Evolutionary conservation across 2,113 vertebrate species (phyloP), one percentile per base, ranked within the genome.

Genomic region (Nibea albiflora): DNA sequence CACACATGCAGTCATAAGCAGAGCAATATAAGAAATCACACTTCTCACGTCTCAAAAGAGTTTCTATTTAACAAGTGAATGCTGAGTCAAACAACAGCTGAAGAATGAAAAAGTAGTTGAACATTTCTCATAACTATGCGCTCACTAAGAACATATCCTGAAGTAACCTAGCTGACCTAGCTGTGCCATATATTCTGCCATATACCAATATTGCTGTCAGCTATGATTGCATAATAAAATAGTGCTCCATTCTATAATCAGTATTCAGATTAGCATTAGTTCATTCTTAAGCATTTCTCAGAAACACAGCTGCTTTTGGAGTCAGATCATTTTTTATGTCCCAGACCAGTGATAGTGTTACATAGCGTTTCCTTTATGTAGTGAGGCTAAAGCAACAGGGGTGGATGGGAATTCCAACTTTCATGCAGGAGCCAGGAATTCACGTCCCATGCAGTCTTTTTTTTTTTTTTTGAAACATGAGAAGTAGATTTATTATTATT

Each of bases 1-100:
- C 96, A 96, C 97, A 97, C 96, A 95, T 96, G 94, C 91, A 92
- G 93, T 93, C 90, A 80, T 35, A 65, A 81, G 76, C 50, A 63
- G 61, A 79, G 85, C 15, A 77, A 93, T 88, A 92, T 91, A 94
- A 95, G 94, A 94, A 87, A 69, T 71, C 20, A 73, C 24, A 87
- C 50, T 69, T 78, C 79, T 26, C 24, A 26, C 24, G 20, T 85
- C 56, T 78, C 53, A 42, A 70, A 77, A 22, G 22, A 17, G 11
- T 42, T 53, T 63, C 24, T 49, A 60, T 73, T 58, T 12, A 66
- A 50, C 54, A 49, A 70, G 20, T 7, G 4, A 73, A 73, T 11
- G 20, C 7, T 46, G 20, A 58, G n/a, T 58, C 17, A 71, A 77
- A 77, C 47, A 52, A 57, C 20, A 76, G 53, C 4, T 35, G 69